Percentiles rank a stretch among this genome's conserved stretches.
Conservation (phyloP, 2,797 vertebrate genomes). For the Hozukius guyotensis region DNA sequence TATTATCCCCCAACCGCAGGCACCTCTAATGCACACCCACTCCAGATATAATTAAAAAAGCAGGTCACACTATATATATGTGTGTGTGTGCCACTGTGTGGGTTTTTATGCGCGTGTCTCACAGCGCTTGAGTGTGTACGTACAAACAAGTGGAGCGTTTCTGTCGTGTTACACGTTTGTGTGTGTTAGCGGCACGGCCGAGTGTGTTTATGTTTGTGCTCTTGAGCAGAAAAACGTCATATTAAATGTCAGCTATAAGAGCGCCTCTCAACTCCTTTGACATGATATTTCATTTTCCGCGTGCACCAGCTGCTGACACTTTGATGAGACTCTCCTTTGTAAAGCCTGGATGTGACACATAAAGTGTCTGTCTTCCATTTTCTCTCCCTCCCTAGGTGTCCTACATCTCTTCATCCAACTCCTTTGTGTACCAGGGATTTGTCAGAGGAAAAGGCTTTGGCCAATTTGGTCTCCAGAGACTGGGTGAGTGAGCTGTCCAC, state of each 20-base stretch:
- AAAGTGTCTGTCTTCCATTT: slow-evolving; percentile 64
- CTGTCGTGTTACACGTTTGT: neutral
- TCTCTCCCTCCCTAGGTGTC: slow-evolving; percentile 87
- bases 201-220: slow-evolving; percentile 56
- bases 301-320: slow-evolving; percentile 74
- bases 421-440: slow-evolving; percentile 97
- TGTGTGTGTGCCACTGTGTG: neutral
- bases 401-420: slow-evolving; percentile 91
- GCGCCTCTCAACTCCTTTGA: slow-evolving; percentile 65
- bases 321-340: slow-evolving; percentile 72
- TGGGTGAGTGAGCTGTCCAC: slow-evolving; percentile 85
- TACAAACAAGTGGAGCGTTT: slow-evolving; percentile 4
- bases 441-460: slow-evolving; percentile 97
- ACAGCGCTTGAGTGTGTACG: neutral
- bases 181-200: neutral
- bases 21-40: slow-evolving; percentile 40
- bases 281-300: slow-evolving; percentile 73
- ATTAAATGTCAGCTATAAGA: slow-evolving; percentile 79
- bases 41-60: slow-evolving; percentile 56
- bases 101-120: neutral
- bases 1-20: slow-evolving; percentile 55
- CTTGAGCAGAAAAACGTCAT: slow-evolving; percentile 56
- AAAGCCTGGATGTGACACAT: slow-evolving; percentile 63
- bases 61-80: slow-evolving; percentile 35
- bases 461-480: slow-evolving; percentile 97